Evolutionary conservation across 2,888 invertebrate species (phyloP), one percentile per base, ranked within the genome.

Genomic region (Chymomyza fuscimana): DNA sequence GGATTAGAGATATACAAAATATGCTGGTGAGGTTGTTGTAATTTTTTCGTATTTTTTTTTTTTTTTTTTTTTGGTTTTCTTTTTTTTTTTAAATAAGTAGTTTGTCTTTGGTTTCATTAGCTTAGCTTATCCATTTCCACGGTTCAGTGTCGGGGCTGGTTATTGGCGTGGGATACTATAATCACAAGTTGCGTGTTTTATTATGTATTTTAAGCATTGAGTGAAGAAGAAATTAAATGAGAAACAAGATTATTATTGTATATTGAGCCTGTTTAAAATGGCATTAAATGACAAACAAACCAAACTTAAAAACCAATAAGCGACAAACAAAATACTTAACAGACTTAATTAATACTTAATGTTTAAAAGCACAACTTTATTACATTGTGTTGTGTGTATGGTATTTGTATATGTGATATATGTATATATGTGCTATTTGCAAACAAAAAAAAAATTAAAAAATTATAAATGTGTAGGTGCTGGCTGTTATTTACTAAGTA

Each of bases 111-210:
- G 52, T 69, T 69, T 32, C 16, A 12, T 25, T 65, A 10, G 29
- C 32, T 40, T 92, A 92, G 90, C 92, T 92, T 91, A 96, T 95
- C 96, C 96, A 96, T 93, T 96, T 96, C 96, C 96, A 96, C 92
- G 96, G 95, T 94, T 96, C 96, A 92, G 95, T 95, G 93, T 96
- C 96, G 94, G 96, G 96, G 92, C 95, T 95, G 93, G 95, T 96
- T 94, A 95, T 95, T 92, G 96, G 96, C 94, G 96, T 96, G 92
- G 96, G 95, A 93, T 95, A 96, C 96, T 96, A 95, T 80, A 89
- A 87, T 80, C 82, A 89, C 88, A 86, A 65, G 64, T 65, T 52
- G 54, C 61, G 50, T 66, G n/a, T 58, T 69, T 56, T 36, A 16
- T 77, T 65, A n/a, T 32, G 15, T 32, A 36, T 16, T 32, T 16